These are phyloP conservation scores for Ceyx margarethae DNA, from an alignment of 2,113 vertebrate genomes.

Conservation along the genomic window DNA sequence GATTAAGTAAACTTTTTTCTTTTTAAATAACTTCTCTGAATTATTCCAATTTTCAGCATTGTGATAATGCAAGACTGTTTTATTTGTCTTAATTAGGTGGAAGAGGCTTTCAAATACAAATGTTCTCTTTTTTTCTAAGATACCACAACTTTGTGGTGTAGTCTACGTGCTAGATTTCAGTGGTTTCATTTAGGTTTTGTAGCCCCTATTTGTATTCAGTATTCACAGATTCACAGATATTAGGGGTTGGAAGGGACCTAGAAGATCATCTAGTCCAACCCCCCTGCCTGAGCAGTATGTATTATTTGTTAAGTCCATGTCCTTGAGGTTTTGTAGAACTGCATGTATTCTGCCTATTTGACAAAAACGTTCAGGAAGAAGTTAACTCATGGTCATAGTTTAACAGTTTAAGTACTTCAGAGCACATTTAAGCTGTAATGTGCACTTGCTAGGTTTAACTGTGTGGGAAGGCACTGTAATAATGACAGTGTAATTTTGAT, in stretches of 20 bases:
- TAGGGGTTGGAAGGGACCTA: too few species aligned
- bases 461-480: background rate
- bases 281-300: background rate
- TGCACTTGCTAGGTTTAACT: background rate
- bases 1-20: too few species aligned
- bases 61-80: background rate
- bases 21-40: background rate
- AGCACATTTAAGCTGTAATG: fast-evolving
- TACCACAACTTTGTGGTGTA: background rate
- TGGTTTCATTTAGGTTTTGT: background rate
- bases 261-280: too few species aligned
- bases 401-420: background rate
- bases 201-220: fast-evolving
- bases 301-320: background rate
- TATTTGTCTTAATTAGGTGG: background rate
- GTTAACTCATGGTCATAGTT: fast-evolving
- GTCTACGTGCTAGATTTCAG: background rate
- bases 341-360: fast-evolving
- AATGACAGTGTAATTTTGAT: background rate
- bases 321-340: background rate
- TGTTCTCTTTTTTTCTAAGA: background rate
- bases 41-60: background rate
- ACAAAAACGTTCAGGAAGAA: background rate
- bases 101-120: background rate
- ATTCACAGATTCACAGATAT: too few species aligned